Conservation (phyloP, 2,888 invertebrate genomes). For the Caenorhabditis sinica region DNA sequence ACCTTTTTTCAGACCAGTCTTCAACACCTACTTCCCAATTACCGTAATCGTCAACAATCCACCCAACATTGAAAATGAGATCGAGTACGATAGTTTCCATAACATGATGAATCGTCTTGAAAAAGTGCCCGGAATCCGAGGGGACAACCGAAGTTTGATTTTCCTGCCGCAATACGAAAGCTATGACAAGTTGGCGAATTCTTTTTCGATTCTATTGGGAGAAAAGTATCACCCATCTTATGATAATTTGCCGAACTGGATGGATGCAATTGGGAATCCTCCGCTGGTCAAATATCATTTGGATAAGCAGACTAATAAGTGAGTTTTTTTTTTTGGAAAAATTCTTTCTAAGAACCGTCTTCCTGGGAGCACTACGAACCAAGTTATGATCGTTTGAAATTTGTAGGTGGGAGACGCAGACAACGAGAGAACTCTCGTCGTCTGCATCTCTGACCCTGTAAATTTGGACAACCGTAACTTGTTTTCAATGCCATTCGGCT, state of each 20-base stretch:
- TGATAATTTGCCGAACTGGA: conserved; percentile 78
- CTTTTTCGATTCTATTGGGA: conserved; percentile 35
- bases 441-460: too few relatives aligned
- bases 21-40: conserved; percentile 82
- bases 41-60: conserved; percentile 80
- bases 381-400: too few relatives aligned
- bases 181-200: conserved; percentile 70
- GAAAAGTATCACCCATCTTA: conserved; percentile 70
- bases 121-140: conserved; percentile 76
- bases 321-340: conserved; percentile 23
- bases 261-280: conserved; percentile 77
- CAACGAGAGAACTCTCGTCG: too few relatives aligned
- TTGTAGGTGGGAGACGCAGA: too few relatives aligned
- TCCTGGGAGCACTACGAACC: too few relatives aligned
- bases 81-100: conserved; percentile 71
- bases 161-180: conserved; percentile 79
- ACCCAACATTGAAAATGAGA: conserved; percentile 76
- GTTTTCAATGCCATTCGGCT: too few relatives aligned
- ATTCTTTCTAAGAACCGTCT: too few relatives aligned
- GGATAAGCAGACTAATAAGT: conserved; percentile 35
- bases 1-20: conserved; percentile 75
- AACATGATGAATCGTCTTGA: conserved; percentile 76
- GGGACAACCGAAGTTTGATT: conserved; percentile 76
- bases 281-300: conserved; percentile 74
- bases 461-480: too few relatives aligned